A percentile compares a stretch with the other conserved stretches of the same genome.
These are phyloP conservation scores for Meles meles DNA, from an alignment of 2,113 vertebrate genomes.

Conservation along the genomic window DNA sequence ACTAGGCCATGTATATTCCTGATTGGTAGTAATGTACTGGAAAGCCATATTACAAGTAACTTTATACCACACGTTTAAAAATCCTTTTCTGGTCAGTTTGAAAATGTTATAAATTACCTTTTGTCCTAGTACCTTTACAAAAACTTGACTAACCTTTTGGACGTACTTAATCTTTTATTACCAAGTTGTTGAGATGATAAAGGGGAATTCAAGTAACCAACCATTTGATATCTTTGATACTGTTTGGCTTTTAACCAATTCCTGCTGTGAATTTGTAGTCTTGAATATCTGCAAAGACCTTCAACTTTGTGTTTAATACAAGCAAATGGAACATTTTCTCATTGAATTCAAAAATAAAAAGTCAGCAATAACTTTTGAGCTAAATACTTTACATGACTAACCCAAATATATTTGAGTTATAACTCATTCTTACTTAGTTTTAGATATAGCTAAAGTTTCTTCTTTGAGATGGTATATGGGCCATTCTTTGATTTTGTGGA, in stretches of 20 bases:
- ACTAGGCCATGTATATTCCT: slow-evolving; percentile 17
- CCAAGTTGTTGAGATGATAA: slow-evolving; percentile 53
- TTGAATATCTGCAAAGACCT: slow-evolving; percentile 34
- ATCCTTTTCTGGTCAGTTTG: slow-evolving; percentile 26
- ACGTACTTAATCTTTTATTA: slow-evolving; percentile 66
- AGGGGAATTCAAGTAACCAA: slow-evolving; percentile 64
- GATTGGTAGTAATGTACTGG: not conserved
- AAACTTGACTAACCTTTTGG: slow-evolving; percentile 43
- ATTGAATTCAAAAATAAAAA: not conserved
- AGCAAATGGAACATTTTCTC: slow-evolving; percentile 3
- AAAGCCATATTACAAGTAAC: slow-evolving; percentile 27
- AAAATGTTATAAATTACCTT: slow-evolving; percentile 51
- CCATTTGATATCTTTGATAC: slow-evolving; percentile 67
- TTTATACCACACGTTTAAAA: slow-evolving; percentile 24
- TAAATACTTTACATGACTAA: not conserved
- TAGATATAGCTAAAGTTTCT: not conserved
- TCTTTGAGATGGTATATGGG: not conserved
- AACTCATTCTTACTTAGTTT: slow-evolving; percentile 1
- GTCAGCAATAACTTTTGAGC: not conserved
- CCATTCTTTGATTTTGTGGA: not conserved
- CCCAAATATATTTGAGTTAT: slow-evolving; percentile 18
- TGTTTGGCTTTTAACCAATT: slow-evolving; percentile 59
- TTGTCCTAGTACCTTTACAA: slow-evolving; percentile 1
- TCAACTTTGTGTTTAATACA: slow-evolving; percentile 40
- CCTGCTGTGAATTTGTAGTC: not conserved